Base-by-base conservation (phyloP, 2,888 invertebrate species). In the Ennomos quercinarius region DNA sequence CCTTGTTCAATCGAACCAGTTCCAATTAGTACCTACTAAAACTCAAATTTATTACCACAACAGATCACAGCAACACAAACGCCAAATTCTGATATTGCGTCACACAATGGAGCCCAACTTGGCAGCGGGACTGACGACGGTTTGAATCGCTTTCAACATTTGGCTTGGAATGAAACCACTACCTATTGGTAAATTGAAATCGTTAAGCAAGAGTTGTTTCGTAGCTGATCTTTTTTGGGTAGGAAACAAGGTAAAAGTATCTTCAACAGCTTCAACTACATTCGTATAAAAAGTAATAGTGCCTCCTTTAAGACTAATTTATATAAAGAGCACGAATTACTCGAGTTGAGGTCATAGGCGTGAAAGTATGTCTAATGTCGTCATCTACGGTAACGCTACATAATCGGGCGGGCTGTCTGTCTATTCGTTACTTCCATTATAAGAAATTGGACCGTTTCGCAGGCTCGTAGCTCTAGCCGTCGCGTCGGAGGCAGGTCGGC, bases 401-500 rank as follows among this genome's bases (percentile, higher is more conserved):
- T 65, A 61, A 64, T 63, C 49, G 57, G 59, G n/a, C n/a, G 43
- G 53, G 52, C 40, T 27, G 61, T 63, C 59, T 67, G 49, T 59
- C 55, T 64, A 54, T 66, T 61, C 61, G 48, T 38, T 52, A 64
- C 63, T 66, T 70, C 61, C 66, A 66, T 65, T 65, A 64, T 64
- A 66, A 66, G 56, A 61, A 71, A 68, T 70, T 62, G 59, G 63
- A 63, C 60, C 67, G 71, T 55, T 59, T 51, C 48, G 67, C 64
- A 62, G 64, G 69, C 54, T 66, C 12, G 40, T 10, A 40, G 61
- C 59, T n/a, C n/a, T n/a, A n/a, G n/a, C n/a, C n/a, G n/a, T n/a
- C n/a, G n/a, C 17, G 57, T 12, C 39, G 67, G 62, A 62, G 63
- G 65, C 61, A 36, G 57, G 62, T 59, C 55, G 54, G 68, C 71